These are phyloP conservation scores for Macropodus opercularis DNA, from an alignment of 2,797 vertebrate genomes.

Conservation along the genomic window DNA sequence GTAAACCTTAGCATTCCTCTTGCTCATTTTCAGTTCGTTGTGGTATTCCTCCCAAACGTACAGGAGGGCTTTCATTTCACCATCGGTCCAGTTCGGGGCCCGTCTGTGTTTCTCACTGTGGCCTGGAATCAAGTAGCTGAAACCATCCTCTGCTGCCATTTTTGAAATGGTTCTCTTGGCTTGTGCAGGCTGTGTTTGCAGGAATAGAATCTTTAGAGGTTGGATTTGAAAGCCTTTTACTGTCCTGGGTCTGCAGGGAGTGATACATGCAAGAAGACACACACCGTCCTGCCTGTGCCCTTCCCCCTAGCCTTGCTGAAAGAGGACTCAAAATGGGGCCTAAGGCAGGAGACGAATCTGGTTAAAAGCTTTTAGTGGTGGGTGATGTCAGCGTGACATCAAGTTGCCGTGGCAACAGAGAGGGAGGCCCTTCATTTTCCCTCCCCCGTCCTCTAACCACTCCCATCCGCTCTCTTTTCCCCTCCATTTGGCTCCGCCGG, in stretches of 20 bases:
- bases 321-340: slow-evolving; percentile 98
- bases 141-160: slow-evolving; percentile 93
- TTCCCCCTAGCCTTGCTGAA: slow-evolving; percentile 82
- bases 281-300: slow-evolving; percentile 70
- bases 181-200: slow-evolving; percentile 45
- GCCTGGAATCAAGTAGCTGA: slow-evolving; percentile 88
- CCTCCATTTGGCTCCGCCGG: slow-evolving; percentile 74
- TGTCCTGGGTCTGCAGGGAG: slow-evolving; percentile 54
- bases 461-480: slow-evolving; percentile 58
- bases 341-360: slow-evolving; percentile 98
- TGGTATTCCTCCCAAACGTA: slow-evolving; percentile 98
- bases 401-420: slow-evolving; percentile 96
- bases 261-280: slow-evolving; percentile 62
- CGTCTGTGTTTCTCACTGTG: slow-evolving; percentile 94
- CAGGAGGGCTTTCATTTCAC: slow-evolving; percentile 97
- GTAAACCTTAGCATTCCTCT: slow-evolving; percentile 98
- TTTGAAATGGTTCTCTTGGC: slow-evolving; percentile 60
- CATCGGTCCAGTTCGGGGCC: slow-evolving; percentile 98
- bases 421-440: slow-evolving; percentile 83
- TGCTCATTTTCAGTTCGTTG: slow-evolving; percentile 95
- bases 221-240: slow-evolving; percentile 77
- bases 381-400: slow-evolving; percentile 98
- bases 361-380: slow-evolving; percentile 99
- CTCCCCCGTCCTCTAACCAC: slow-evolving; percentile 67
- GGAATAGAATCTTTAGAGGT: slow-evolving; percentile 48